Conservation (phyloP, 2,113 vertebrate species). For the Grantiella picta region DNA sequence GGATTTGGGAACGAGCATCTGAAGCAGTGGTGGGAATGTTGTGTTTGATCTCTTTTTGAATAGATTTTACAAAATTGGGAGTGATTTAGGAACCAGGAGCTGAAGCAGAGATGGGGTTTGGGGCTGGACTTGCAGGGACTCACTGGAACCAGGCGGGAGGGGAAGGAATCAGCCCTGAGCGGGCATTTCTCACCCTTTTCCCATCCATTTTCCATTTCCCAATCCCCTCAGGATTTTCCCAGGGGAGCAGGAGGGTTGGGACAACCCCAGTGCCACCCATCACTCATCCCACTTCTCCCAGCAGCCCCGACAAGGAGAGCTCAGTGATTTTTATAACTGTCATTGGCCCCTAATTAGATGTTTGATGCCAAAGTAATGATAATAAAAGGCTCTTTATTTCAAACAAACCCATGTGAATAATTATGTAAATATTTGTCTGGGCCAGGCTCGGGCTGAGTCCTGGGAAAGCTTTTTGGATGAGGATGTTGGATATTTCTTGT, state of each 20-base stretch:
- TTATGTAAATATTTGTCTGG: slow-evolving; percentile 61
- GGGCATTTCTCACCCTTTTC: not conserved
- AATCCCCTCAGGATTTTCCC: not conserved
- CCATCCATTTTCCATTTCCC: rapidly evolving
- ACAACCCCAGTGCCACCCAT: not conserved
- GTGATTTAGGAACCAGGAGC: not conserved
- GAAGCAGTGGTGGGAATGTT: not conserved
- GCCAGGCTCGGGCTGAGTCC: slow-evolving; percentile 2
- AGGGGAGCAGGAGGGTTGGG: not conserved
- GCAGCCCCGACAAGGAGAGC: not conserved
- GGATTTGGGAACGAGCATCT: not conserved
- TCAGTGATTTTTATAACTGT: not conserved
- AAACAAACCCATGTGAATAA: slow-evolving; percentile 59
- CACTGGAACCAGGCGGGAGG: not conserved
- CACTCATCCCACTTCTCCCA: not conserved
- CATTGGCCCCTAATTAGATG: slow-evolving; percentile 20
- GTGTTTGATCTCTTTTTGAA: too few relatives aligned
- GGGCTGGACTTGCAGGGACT: not conserved
- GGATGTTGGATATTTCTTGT: not conserved
- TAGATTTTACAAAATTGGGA: not conserved
- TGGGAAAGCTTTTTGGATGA: slow-evolving; percentile 56
- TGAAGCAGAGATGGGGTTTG: not conserved
- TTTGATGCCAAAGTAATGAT: slow-evolving; percentile 32
- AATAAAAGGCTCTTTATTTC: slow-evolving; percentile 53
- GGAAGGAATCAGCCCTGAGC: rapidly evolving